Evolutionary conservation across 2,888 invertebrate species (phyloP), one percentile per base, ranked within the genome.

Genomic region (Tribolium freemani): DNA sequence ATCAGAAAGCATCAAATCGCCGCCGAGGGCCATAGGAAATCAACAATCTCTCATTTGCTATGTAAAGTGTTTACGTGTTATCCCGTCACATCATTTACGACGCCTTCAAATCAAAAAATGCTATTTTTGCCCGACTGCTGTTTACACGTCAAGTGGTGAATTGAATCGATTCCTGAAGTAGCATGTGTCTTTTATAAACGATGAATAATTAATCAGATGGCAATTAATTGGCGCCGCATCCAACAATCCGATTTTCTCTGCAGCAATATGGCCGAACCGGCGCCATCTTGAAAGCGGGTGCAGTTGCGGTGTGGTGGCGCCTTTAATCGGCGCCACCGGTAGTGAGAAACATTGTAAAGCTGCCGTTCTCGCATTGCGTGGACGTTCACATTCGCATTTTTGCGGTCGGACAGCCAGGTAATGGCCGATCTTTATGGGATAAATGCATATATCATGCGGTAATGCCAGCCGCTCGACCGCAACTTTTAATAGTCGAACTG

Each of bases 321-420:
- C 67, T 57, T 57, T 57, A 67, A 46, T 46, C 56, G 67, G 67
- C 67, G 67, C 67, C 67, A 66, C 46, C 60, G 60, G 63, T 10
- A 51, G 54, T 54, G 54, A 10, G 53, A 46, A 44, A 38, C 54
- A 66, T 30, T 67, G 67, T 31, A 67, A 54, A 57, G 67, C 56
- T 67, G 67, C 56, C 67, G 57, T 67, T 66, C 45, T 54, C 16
- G 31, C 63, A 26, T 61, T 61, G 61, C 61, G 61, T 61, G 53
- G 64, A 64, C 64, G 64, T 64, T 63, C 68, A 68, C 50, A 58
- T 58, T 48, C 44, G 57, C 53, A 69, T 69, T 69, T 69, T 69
- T 69, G 69, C 60, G 60, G 53, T 69, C 51, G 53, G 9, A 10
- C 51, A 30, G 21, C 50, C 53, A 48, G 60, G 50, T 69, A 57